phyloP scores from a whole-genome alignment of 1,140 invertebrate genomes.

The Drosophila elegans region DNA sequence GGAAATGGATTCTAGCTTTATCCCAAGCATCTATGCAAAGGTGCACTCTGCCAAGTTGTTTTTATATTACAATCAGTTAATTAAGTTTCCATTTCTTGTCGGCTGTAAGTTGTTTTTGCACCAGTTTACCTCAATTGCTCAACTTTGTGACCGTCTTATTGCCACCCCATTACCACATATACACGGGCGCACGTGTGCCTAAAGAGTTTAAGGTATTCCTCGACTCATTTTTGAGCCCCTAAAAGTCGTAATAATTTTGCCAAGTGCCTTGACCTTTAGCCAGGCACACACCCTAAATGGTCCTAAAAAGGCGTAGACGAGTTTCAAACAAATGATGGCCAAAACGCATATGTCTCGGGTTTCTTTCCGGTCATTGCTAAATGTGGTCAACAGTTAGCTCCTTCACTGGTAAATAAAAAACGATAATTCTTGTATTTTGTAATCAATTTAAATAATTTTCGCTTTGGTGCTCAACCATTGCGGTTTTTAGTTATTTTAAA shows the following conservation, averaged over 20 bases:
- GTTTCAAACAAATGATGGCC: slow-evolving; percentile 24
- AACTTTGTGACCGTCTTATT: slow-evolving; percentile 17
- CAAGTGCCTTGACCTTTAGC: slow-evolving; percentile 67
- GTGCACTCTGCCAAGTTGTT: background rate
- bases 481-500: too few relatives aligned
- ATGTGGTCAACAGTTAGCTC: slow-evolving; percentile 2
- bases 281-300: slow-evolving; percentile 6
- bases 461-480: too few relatives aligned
- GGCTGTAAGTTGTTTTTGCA: slow-evolving; percentile 34
- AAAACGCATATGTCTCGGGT: slow-evolving; percentile 10
- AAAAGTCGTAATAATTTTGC: slow-evolving; percentile 24
- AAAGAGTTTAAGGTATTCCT: slow-evolving; percentile 25
- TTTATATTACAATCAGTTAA: slow-evolving; percentile 4
- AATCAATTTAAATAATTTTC: too few relatives aligned
- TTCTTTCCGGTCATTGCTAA: slow-evolving; percentile 18
- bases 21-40: too few relatives aligned
- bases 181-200: slow-evolving; percentile 7
- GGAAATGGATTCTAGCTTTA: background rate
- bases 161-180: slow-evolving; percentile 7
- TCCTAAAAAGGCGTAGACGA: slow-evolving; percentile 15
- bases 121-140: slow-evolving; percentile 27
- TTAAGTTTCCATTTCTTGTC: slow-evolving; percentile 9
- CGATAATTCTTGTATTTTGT: too few relatives aligned
- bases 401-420: too few relatives aligned
- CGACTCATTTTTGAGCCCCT: slow-evolving; percentile 30